Base-by-base conservation (phyloP, 2,888 invertebrate genomes). In the Dryobota labecula region DNA sequence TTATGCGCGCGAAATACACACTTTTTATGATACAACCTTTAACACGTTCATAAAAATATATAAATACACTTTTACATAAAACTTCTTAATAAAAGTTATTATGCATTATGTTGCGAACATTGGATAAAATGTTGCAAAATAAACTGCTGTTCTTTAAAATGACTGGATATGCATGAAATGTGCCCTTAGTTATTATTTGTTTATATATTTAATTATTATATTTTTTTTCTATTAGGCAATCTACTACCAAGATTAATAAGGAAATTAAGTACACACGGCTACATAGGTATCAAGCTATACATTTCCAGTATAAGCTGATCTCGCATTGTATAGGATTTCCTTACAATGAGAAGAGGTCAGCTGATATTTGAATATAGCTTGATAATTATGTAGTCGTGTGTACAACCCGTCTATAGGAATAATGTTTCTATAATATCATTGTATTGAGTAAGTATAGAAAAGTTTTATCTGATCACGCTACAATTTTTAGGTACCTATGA, bases 151-250 rank as follows among this genome's bases (percentile, higher is more conserved):
- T 54, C 18, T 49, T 27, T 38, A 7, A 38, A 62, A 45, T 45
- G 9, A 67, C 15, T 56, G 58, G 68, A 76, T 72, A 80, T 80
- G 76, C 72, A 56, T 79, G 51, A 38, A 66, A 72, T 72, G 71
- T 69, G 49, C 56, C 56, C 71, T 36, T 13, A 54, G n/a, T 56
- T 27, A n/a, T n/a, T n/a, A n/a, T 38, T 36, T 30, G 0, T 58
- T 30, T 51, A 73, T 30, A 13, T 38, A 58, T 38, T 43, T n/a
- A 36, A 15, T 43, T 36, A 20, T 45, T 41, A 38, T 13, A 9
- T 24, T 13, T 45, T 18, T 58, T 67, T 30, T 63, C 1, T 30
- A 63, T 30, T 33, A 65, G 45, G 24, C 33, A 67, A 60, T 65
- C 38, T 60, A 54, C 30, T 45, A 15, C 13, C 1, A 27, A 2